Evolutionary conservation across 1,140 invertebrate genomes (phyloP).

Genomic region (Ruditapes philippinarum): DNA sequence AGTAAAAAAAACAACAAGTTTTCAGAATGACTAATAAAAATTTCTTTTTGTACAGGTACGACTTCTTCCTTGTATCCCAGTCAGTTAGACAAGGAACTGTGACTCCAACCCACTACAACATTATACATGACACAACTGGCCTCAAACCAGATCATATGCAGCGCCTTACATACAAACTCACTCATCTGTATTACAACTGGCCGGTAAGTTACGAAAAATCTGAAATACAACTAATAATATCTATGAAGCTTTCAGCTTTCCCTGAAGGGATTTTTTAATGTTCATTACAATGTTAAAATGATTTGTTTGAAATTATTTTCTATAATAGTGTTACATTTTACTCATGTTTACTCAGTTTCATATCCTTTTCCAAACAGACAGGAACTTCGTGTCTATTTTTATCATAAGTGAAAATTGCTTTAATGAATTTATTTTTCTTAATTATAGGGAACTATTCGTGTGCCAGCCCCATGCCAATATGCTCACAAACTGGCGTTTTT

Average conservation of each 20-base stretch:
- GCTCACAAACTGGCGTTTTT: slow-evolving; percentile 94
- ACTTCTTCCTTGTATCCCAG: slow-evolving; percentile 94
- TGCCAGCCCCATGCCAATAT: slow-evolving; percentile 93
- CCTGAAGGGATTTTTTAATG: no score
- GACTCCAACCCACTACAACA: slow-evolving; percentile 92
- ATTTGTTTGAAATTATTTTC: no score
- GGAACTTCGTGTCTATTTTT: no score
- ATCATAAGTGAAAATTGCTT: no score
- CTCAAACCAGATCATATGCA: slow-evolving; percentile 91
- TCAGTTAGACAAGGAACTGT: slow-evolving; percentile 92
- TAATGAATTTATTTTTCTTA: background rate
- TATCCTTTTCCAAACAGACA: no score
- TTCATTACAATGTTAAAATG: no score
- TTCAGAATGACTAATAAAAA: no score
- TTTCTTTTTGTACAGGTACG: slow-evolving; percentile 89
- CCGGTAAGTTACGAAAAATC: slow-evolving; percentile 85
- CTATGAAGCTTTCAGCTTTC: no score
- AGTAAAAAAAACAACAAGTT: no score
- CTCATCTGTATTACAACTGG: slow-evolving; percentile 95
- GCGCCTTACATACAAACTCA: slow-evolving; percentile 92
- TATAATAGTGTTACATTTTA: no score
- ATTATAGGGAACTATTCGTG: slow-evolving; percentile 90
- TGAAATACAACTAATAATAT: no score
- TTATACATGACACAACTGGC: slow-evolving; percentile 90
- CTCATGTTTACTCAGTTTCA: no score